These are phyloP conservation scores for Agrilus planipennis DNA, from an alignment of 1,140 invertebrate species.

Conservation along the genomic window DNA sequence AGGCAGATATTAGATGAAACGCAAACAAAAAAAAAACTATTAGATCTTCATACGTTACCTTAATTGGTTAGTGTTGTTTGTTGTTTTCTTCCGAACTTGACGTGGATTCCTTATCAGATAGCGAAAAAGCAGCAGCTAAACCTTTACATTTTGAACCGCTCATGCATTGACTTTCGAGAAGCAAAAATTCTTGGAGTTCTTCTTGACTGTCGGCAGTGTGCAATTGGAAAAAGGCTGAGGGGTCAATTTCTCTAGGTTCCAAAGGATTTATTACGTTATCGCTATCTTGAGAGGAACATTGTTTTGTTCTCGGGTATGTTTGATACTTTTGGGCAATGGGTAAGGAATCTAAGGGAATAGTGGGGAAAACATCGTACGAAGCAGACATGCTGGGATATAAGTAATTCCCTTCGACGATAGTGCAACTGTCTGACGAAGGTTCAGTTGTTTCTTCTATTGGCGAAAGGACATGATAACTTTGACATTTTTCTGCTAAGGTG, in stretches of 20 bases:
- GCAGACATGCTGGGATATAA: constrained; percentile 22
- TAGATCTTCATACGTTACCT: no score
- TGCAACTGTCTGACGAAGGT: constrained; percentile 38
- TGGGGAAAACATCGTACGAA: constrained; percentile 28
- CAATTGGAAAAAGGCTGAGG: constrained; percentile 43
- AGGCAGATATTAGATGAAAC: no score
- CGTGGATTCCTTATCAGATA: constrained; percentile 5
- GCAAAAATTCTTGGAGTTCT: constrained; percentile 51
- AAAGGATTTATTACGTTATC: constrained; percentile 39
- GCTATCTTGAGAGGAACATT: constrained; percentile 18
- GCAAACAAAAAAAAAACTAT: no score
- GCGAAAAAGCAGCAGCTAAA: constrained; percentile 36
- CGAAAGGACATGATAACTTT: constrained; percentile 32
- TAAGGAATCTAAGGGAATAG: constrained; percentile 15
- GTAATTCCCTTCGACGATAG: constrained; percentile 26
- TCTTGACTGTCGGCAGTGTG: constrained; percentile 50
- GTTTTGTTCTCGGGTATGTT: constrained; percentile 41
- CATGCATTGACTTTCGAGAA: constrained; percentile 51
- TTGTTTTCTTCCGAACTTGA: neutral
- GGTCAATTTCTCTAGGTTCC: constrained; percentile 47
- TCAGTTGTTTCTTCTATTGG: constrained; percentile 49
- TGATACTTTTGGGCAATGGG: constrained; percentile 34
- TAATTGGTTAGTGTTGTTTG: no score
- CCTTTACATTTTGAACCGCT: constrained; percentile 37
- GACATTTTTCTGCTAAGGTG: neutral